Base-by-base conservation (phyloP, 2,888 invertebrate genomes). In the Phalera bucephala region DNA sequence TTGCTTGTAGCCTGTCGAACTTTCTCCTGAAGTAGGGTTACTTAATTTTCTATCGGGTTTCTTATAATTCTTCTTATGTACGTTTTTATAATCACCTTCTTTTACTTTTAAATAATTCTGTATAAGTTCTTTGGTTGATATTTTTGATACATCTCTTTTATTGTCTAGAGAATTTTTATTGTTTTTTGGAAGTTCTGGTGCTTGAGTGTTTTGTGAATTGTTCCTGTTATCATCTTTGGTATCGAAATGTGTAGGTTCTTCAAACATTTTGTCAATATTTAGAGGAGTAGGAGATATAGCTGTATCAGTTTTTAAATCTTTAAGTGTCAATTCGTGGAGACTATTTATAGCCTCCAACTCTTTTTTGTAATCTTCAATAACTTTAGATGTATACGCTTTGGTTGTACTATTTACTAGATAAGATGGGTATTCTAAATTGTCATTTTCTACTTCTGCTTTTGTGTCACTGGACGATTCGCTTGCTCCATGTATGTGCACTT, bases 341-440 rank as follows among this genome's bases (percentile, higher is more conserved):
- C 74, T 86, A 40, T 90, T 87, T 25, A 90, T 90, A 35, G 90
- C 83, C 62, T 86, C 80, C 47, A 90, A 66, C 68, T 90, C 90
- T 52, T 79, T 87, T 62, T 86, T 90, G 44, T 90, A 90, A 65
- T 90, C 90, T 67, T 90, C 89, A 36, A 91, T 90, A 2, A 91
- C 90, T 66, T 87, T 86, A 10, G 90, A 89, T 3, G 90, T 90
- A 37, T 90, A 91, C 0, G 86, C 83, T 73, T 89, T 91, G 14
- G 83, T 85, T 20, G 74, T 76, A 50, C 86, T 90, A 42, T 89
- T 85, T 1, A 72, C 67, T 44, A 91, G 72, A 58, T 91, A 90
- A 1, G 79, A 56, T 8, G 90, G 90, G 54, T 90, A 90, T 36
- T 84, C 79, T 31, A 67, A 49, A 47, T 72, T 72, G 8, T 65